These are phyloP conservation scores for Montipora foliosa DNA, from an alignment of 64 coral and sea anemone genomes.

Conservation along the genomic window DNA sequence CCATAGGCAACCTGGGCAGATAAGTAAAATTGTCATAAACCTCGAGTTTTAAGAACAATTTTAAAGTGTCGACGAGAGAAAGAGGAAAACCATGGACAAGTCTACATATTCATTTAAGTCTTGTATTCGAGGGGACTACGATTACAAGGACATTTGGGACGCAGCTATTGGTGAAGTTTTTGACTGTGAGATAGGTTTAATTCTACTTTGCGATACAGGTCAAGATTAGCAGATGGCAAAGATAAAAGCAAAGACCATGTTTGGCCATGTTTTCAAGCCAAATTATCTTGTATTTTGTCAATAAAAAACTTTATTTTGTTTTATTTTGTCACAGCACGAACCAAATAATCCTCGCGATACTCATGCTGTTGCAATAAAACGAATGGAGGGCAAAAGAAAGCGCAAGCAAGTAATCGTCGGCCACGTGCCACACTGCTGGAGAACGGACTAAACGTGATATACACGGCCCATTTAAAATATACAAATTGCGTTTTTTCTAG, in stretches of 20 bases:
- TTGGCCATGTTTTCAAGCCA: slow-evolving; percentile 28
- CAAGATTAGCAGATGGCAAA: slow-evolving; percentile 41
- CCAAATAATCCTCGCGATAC: slow-evolving; percentile 29
- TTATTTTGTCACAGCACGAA: slow-evolving; percentile 58
- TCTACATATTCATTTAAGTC: slow-evolving; percentile 61
- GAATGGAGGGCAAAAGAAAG: not conserved
- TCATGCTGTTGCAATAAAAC: not conserved
- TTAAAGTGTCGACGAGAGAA: slow-evolving; percentile 6
- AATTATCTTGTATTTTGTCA: not conserved
- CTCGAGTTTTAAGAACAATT: too few species aligned
- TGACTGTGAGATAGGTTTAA: slow-evolving; percentile 47
- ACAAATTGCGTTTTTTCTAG: too few species aligned
- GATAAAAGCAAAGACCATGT: slow-evolving; percentile 37
- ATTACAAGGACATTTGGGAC: slow-evolving; percentile 58
- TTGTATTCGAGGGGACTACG: slow-evolving; percentile 54
- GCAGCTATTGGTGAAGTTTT: slow-evolving; percentile 61
- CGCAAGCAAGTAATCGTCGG: not conserved
- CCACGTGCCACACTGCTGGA: not conserved
- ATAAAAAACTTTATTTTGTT: not conserved
- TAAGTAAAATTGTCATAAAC: too few species aligned
- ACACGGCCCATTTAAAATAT: too few species aligned
- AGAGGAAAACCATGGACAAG: slow-evolving; percentile 22
- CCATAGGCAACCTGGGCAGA: too few species aligned
- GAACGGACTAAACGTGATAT: too few species aligned
- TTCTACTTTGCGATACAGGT: slow-evolving; percentile 30